These are phyloP conservation scores for Esperia sulphurella DNA, from an alignment of 2,888 invertebrate genomes.

Conservation along the genomic window DNA sequence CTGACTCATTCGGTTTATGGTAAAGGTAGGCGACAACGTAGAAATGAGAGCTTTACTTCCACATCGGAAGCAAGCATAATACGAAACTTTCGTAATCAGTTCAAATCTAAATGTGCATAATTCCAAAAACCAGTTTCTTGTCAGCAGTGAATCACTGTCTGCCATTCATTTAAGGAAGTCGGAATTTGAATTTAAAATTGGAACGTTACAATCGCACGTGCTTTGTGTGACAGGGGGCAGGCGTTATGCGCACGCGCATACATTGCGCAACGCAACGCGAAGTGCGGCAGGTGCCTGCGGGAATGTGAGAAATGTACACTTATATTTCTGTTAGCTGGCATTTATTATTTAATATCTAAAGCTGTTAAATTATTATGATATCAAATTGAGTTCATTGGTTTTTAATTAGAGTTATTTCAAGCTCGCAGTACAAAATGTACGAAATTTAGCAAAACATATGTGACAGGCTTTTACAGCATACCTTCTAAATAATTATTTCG, in stretches of 20 bases:
- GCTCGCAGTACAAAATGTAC: too few species aligned
- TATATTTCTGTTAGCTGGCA: background rate
- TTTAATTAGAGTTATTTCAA: too few species aligned
- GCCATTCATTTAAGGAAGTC: conserved; percentile 22
- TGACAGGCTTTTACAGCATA: too few species aligned
- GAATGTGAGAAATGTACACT: conserved; percentile 22
- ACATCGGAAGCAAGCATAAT: background rate
- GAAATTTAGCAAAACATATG: too few species aligned
- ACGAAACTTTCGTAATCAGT: conserved; percentile 2
- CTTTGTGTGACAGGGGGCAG: conserved; percentile 19
- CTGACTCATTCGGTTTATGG: too few species aligned
- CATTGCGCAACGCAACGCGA: conserved; percentile 30
- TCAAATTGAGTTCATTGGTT: too few species aligned
- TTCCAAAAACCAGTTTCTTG: conserved; percentile 21
- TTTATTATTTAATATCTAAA: too few species aligned
- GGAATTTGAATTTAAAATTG: conserved; percentile 41
- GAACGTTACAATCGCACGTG: conserved; percentile 36
- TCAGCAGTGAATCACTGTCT: conserved; percentile 41
- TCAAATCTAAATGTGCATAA: background rate
- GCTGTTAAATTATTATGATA: too few species aligned
- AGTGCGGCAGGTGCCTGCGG: conserved; percentile 42
- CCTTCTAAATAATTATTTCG: too few species aligned
- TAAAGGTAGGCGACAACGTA: too few species aligned
- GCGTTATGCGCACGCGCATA: conserved; percentile 16
- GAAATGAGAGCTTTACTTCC: too few species aligned